Evolutionary conservation across 1,140 invertebrate genomes (phyloP).

Genomic region (Drosophila burlai): DNA sequence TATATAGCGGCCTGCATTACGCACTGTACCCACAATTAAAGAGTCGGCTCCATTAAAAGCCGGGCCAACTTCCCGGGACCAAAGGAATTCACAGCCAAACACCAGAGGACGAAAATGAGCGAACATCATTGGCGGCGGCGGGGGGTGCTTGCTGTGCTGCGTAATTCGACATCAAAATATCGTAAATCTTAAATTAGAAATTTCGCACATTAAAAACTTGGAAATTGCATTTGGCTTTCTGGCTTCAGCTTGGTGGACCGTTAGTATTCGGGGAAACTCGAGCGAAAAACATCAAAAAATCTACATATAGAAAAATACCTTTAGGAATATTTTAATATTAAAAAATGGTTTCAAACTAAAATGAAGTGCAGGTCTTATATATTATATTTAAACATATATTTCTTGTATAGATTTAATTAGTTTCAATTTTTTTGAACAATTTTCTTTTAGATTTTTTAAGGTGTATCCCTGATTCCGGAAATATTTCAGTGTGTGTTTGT

Average conservation of each 20-base stretch:
- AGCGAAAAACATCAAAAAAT: conserved; percentile 61
- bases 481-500: conserved; percentile 21
- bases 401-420: background rate
- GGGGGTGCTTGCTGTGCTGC: conserved; percentile 4
- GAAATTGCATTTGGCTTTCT: conserved; percentile 79
- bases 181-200: conserved; percentile 84
- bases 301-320: conserved; percentile 1
- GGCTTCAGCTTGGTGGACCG: conserved; percentile 34
- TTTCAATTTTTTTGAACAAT: background rate
- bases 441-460: background rate
- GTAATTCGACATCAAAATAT: conserved; percentile 84
- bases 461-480: conserved; percentile 23
- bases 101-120: conserved; percentile 73
- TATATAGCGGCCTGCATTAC: conserved; percentile 15
- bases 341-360: background rate
- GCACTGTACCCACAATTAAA: conserved; percentile 61
- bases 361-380: background rate
- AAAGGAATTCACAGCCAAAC: conserved; percentile 72
- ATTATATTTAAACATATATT: background rate
- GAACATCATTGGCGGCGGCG: conserved; percentile 54
- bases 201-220: conserved; percentile 84
- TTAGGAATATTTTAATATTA: background rate
- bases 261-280: conserved; percentile 38
- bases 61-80: conserved; percentile 50
- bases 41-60: conserved; percentile 59